Percentiles rank a stretch among this genome's conserved stretches.
Conservation (phyloP, 2,888 invertebrate species). For the Sipha maydis region DNA sequence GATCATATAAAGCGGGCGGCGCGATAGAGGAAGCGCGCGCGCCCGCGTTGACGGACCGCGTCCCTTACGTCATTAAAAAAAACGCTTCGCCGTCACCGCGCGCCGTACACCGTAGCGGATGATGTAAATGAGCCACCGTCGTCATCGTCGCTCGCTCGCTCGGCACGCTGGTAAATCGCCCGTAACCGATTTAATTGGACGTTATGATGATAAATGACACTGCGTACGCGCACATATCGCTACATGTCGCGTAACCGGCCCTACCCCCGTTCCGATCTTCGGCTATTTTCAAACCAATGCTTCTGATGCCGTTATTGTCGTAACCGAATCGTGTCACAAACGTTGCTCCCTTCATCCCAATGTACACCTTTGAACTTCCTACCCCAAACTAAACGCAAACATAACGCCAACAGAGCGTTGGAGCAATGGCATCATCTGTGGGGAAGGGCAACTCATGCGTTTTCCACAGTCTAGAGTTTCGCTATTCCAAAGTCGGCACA, state of each 20-base stretch:
- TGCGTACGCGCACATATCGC: background rate
- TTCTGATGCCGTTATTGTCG: background rate
- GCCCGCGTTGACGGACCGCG: constrained; percentile 31
- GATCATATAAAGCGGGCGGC: background rate
- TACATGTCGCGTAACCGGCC: background rate
- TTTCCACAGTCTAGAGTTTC: too few species aligned
- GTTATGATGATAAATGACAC: constrained; percentile 29
- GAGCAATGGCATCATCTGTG: too few species aligned
- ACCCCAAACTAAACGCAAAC: too few species aligned
- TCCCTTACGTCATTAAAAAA: constrained; percentile 50
- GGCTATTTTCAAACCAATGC: constrained; percentile 45
- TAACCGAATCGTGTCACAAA: too few species aligned
- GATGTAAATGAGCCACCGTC: constrained; percentile 25
- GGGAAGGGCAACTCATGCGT: too few species aligned
- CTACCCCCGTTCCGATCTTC: background rate
- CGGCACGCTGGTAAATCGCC: constrained; percentile 36
- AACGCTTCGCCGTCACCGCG: constrained; percentile 25
- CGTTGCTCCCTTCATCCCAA: too few species aligned
- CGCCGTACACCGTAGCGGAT: background rate
- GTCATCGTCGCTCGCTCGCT: background rate
- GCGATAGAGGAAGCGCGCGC: background rate
- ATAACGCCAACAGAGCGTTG: too few species aligned
- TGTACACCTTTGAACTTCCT: too few species aligned
- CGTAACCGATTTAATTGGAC: constrained; percentile 55
- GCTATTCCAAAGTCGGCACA: too few species aligned